These are phyloP conservation scores for Ammospiza nelsoni DNA, from an alignment of 2,113 vertebrate species.

Conservation along the genomic window DNA sequence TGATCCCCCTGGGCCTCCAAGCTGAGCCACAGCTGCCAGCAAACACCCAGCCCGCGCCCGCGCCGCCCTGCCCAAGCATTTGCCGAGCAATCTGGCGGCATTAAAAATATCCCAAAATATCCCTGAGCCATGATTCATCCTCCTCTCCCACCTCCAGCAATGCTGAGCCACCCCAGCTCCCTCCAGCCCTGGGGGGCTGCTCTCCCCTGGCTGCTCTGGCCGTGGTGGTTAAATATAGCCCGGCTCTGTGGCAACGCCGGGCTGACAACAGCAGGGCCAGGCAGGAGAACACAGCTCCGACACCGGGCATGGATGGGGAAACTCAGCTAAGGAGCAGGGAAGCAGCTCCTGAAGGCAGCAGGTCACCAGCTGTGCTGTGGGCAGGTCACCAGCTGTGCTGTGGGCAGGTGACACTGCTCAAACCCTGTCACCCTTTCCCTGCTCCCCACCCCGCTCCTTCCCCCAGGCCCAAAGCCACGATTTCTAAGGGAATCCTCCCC, in stretches of 20 bases:
- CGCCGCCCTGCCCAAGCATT: not conserved
- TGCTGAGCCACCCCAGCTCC: not conserved
- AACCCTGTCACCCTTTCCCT: not conserved
- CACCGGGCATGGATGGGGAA: rapidly evolving
- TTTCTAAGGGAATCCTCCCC: not conserved
- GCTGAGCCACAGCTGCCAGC: conserved; percentile 1
- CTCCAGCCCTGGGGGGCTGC: not conserved
- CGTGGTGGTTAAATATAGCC: not conserved
- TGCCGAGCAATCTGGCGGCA: not conserved
- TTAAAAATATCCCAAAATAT: conserved; percentile 50
- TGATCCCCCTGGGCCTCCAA: not conserved
- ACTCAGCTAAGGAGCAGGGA: not conserved
- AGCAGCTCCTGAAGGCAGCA: not conserved
- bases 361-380: not conserved
- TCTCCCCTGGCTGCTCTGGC: not conserved
- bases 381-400: not conserved
- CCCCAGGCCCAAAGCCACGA: not conserved
- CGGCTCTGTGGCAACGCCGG: not conserved
- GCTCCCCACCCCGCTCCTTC: not conserved
- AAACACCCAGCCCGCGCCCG: not conserved
- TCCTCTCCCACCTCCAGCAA: not conserved
- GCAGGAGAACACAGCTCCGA: not conserved
- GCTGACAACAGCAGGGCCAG: not conserved
- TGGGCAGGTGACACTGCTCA: not conserved
- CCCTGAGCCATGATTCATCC: conserved; percentile 13